Evolutionary conservation across 2,888 invertebrate species (phyloP), one percentile per base, ranked within the genome.

Genomic region (Autographa gamma): DNA sequence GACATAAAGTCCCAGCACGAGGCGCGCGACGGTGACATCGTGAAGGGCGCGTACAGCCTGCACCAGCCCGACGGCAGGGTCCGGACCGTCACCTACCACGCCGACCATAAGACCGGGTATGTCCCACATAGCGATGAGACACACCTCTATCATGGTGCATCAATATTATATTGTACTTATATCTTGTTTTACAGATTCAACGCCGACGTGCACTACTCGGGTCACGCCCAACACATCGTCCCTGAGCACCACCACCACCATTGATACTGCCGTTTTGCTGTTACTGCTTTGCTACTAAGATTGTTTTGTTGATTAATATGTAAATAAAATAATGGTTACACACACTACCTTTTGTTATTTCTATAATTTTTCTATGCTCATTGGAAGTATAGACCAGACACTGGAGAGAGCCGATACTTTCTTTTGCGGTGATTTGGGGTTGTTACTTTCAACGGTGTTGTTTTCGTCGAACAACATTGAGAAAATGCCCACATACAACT

Each of bases 21-120:
- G 88, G 87, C 89, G 76, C 91, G 93, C 67, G 93, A 95, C 89
- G 96, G 96, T 7, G 93, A 96, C 81, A 91, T 91, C 32, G 96
- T 96, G 70, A 93, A 95, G 81, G 96, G 96, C 18, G 79, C 95
- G 82, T 96, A 96, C 89, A 93, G 92, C 48, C 89, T 96, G 72
- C 94, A 95, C 82, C 95, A 96, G 83, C 91, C 96, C 31, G 95
- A 94, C 71, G 96, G 96, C 76, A 93, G 93, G 79, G 82, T 95
- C 77, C 91, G 95, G 79, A 92, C 92, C 43, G 96, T 96, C 9
- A 92, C 95, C 80, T 96, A 96, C 88, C 88, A 90, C 78, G 95
- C 95, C 32, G 95, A 88, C 77, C 74, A 76, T 19, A 77, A 75
- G 11, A 72, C 73, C 0, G 75, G 75, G 76, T 54, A 31, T 76